phyloP scores from a whole-genome alignment of 2,797 vertebrate species.

The Meriones psammophilus region DNA sequence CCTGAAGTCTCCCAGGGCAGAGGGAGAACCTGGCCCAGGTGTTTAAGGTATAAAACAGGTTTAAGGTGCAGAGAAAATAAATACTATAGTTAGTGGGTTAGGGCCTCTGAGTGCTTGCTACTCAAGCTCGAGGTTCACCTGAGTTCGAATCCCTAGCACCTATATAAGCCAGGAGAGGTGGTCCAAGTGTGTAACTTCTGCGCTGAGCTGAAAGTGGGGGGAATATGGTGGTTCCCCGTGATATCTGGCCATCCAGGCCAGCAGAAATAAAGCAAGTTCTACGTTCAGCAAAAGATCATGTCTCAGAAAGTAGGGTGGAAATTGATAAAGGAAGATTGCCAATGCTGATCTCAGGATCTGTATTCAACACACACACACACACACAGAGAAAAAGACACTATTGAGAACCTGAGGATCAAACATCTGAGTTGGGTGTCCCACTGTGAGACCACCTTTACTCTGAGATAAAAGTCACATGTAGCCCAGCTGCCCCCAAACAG shows the following conservation, averaged over 20 bases:
- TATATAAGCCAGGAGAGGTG: not conserved
- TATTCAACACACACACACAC: not conserved
- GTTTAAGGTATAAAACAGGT: not conserved
- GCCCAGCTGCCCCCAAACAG: not conserved
- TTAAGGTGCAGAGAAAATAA: not conserved
- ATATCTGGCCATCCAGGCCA: too few relatives aligned
- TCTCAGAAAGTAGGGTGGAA: not conserved
- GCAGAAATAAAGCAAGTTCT: not conserved
- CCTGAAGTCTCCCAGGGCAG: not conserved
- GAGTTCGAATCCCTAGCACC: not conserved
- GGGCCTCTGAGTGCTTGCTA: not conserved
- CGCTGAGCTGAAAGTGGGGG: not conserved
- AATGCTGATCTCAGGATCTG: not conserved
- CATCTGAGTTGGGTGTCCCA: not conserved
- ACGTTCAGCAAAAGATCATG: not conserved
- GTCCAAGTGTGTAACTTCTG: not conserved
- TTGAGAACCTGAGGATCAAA: not conserved
- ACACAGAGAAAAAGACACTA: too few relatives aligned
- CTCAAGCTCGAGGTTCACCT: not conserved
- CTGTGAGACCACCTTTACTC: not conserved
- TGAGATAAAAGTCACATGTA: not conserved
- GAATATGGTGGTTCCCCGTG: not conserved
- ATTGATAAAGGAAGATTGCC: not conserved
- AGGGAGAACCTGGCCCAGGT: not conserved
- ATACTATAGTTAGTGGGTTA: too few relatives aligned